phyloP scores from a whole-genome alignment of 2,113 vertebrate species.

The Dryoscopus gambensis region DNA sequence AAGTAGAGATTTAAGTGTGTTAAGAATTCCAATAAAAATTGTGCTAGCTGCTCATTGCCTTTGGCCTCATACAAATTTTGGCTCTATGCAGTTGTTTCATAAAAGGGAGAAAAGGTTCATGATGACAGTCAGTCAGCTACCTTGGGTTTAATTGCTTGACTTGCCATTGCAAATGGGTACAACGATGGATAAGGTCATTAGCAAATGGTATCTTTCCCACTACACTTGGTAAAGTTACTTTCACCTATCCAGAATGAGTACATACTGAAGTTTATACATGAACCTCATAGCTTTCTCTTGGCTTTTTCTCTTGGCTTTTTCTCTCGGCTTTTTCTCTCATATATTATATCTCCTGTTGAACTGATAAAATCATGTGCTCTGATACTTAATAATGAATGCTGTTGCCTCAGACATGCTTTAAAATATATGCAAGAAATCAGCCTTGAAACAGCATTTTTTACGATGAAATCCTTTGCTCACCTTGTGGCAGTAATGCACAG shows the following conservation, averaged over 20 bases:
- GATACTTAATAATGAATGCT: not conserved
- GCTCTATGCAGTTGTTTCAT: not conserved
- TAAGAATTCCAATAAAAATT: not conserved
- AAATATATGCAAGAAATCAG: not conserved
- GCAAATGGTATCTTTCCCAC: not conserved
- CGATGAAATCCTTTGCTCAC: conserved; percentile 56
- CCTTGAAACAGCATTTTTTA: not conserved
- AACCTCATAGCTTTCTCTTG: not conserved
- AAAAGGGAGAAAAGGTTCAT: not conserved
- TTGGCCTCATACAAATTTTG: not conserved
- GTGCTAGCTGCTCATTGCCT: not conserved
- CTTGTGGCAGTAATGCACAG: conserved; percentile 97
- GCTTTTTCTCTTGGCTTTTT: not conserved
- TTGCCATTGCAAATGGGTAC: not conserved
- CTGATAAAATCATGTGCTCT: not conserved
- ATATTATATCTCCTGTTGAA: not conserved
- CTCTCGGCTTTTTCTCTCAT: not conserved
- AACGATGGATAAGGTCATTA: not conserved
- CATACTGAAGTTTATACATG: not conserved
- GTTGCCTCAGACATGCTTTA: not conserved
- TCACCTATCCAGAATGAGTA: not conserved
- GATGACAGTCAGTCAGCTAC: not conserved
- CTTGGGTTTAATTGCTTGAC: not conserved
- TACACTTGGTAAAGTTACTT: not conserved
- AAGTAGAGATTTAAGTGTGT: not conserved